These are phyloP conservation scores for Oncorhynchus gorbuscha DNA, from an alignment of 2,113 vertebrate species.

Conservation along the genomic window DNA sequence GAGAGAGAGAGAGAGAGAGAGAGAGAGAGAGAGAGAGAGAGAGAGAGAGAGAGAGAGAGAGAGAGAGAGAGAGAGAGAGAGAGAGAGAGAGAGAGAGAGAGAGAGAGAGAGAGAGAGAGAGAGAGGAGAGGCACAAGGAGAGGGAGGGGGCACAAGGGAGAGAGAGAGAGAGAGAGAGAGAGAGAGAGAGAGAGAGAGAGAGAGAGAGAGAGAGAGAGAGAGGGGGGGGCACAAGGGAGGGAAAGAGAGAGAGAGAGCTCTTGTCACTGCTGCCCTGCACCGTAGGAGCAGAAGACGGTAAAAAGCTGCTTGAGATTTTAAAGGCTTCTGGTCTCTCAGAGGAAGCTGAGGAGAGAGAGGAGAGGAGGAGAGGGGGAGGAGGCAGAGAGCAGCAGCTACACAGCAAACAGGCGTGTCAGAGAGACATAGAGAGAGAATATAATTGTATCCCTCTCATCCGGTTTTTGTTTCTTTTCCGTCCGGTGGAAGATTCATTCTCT, in stretches of 20 bases:
- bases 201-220: not conserved
- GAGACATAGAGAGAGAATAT: constrained; percentile 24
- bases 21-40: too few relatives aligned
- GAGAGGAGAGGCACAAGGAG: too few relatives aligned
- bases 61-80: not conserved
- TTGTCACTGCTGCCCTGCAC: constrained; percentile 16
- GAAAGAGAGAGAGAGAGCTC: not conserved
- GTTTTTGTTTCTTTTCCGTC: not conserved
- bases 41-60: too few relatives aligned
- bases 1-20: too few relatives aligned
- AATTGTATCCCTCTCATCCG: constrained; percentile 28
- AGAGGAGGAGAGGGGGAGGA: constrained; percentile 58
- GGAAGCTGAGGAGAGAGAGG: constrained; percentile 12
- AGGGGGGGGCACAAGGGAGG: not conserved
- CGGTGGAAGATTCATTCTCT: too few relatives aligned
- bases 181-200: too few relatives aligned
- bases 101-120: too few relatives aligned
- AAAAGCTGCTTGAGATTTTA: constrained; percentile 73
- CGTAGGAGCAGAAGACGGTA: constrained; percentile 27
- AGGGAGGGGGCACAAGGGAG: too few relatives aligned
- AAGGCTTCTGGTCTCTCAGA: constrained; percentile 51
- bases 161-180: too few relatives aligned
- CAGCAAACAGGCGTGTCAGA: constrained; percentile 48
- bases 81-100: not conserved
- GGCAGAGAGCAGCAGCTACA: constrained; percentile 56